These are phyloP conservation scores for Lepus townsendii DNA, from an alignment of 2,797 vertebrate species.

Conservation along the genomic window DNA sequence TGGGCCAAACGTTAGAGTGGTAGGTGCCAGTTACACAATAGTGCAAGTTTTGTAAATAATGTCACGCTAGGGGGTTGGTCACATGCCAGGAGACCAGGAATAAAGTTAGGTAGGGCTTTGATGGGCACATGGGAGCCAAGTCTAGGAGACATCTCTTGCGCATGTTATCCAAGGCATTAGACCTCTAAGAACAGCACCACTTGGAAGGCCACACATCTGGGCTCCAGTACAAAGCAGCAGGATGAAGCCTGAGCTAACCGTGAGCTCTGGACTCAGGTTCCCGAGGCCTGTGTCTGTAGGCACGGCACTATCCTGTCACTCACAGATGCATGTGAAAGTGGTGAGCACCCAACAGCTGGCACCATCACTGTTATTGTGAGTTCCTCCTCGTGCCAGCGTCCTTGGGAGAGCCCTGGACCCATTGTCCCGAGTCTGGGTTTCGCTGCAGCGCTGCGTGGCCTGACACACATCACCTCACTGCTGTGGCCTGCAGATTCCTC, in stretches of 20 bases:
- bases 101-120: not conserved
- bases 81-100: not conserved
- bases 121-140: not conserved
- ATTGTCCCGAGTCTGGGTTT: not conserved
- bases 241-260: not conserved
- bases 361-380: not conserved
- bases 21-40: not conserved
- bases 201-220: rapidly evolving
- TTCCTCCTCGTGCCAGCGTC: not conserved
- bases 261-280: not conserved
- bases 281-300: not conserved
- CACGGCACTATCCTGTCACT: not conserved
- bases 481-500: not conserved
- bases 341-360: not conserved
- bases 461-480: not conserved
- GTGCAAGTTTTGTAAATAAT: not conserved
- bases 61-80: not conserved
- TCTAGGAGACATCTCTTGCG: not conserved
- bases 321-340: not conserved
- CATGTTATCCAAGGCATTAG: not conserved
- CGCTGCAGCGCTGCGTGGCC: not conserved
- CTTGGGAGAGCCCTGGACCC: not conserved
- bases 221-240: not conserved
- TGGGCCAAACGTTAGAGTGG: not conserved
- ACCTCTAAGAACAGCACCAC: not conserved